Percentiles rank a stretch among this genome's conserved stretches.
phyloP scores from a whole-genome alignment of 2,113 vertebrate genomes.

The Dicaeum eximium region DNA sequence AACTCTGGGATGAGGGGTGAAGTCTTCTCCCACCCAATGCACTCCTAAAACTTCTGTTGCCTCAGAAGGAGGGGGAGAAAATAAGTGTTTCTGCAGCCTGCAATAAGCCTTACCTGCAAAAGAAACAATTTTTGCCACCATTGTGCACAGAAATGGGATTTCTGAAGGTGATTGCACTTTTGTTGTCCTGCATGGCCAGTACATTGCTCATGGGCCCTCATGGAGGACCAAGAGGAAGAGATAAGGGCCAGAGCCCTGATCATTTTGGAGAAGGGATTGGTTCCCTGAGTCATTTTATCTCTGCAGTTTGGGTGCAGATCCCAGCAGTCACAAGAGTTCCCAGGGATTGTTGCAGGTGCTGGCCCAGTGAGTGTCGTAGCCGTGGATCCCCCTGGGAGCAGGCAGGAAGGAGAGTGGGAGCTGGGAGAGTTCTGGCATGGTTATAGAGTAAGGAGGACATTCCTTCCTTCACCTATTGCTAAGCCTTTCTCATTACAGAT shows the following conservation, averaged over 20 bases:
- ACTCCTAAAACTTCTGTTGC: not conserved
- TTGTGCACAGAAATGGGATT: not conserved
- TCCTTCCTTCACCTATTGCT: not conserved
- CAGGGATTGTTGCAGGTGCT: not conserved
- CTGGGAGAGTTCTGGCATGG: not conserved
- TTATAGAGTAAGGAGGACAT: not conserved
- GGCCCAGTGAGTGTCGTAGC: not conserved
- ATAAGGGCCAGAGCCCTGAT: not conserved
- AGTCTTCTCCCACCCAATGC: not conserved
- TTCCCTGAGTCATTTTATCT: not conserved
- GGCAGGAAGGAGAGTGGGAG: not conserved
- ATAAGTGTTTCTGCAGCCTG: not conserved
- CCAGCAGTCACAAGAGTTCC: not conserved
- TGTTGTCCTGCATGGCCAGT: not conserved
- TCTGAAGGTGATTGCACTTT: not conserved
- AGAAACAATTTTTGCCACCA: not conserved
- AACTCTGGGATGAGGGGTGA: not conserved
- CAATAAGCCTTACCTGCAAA: not conserved
- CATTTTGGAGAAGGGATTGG: not conserved
- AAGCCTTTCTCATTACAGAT: constrained; percentile 16
- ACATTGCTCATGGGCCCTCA: not conserved
- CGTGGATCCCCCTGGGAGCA: not conserved
- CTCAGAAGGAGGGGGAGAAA: not conserved
- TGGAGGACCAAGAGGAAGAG: not conserved
- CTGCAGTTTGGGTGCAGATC: not conserved